Conservation (phyloP, 2,888 invertebrate genomes). For the Morpho deidamia region DNA sequence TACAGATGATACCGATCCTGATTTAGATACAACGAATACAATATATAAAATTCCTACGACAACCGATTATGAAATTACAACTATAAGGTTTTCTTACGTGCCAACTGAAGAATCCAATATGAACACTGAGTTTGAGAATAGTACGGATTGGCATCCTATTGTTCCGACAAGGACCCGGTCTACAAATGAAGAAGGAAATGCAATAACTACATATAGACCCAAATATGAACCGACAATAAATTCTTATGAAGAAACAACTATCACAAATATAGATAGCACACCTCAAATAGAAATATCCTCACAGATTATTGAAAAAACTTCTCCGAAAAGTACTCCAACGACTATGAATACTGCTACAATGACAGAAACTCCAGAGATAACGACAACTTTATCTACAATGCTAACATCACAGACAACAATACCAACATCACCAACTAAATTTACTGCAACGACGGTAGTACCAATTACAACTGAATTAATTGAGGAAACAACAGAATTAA, state of each 20-base stretch:
- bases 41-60: constrained; percentile 37
- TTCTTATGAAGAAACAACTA: constrained; percentile 45
- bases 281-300: constrained; percentile 51
- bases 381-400: constrained; percentile 22
- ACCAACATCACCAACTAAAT: constrained; percentile 7
- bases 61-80: constrained; percentile 63
- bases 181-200: constrained; percentile 42
- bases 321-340: constrained; percentile 24
- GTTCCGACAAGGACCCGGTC: constrained; percentile 49
- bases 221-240: constrained; percentile 51
- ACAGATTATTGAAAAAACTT: constrained; percentile 41
- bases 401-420: constrained; percentile 1
- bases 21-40: constrained; percentile 43
- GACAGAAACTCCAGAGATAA: constrained; percentile 25
- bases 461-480: constrained; percentile 27
- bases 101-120: constrained; percentile 47
- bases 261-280: constrained; percentile 45
- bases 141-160: constrained; percentile 51
- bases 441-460: constrained; percentile 18
- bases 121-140: constrained; percentile 32
- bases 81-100: constrained; percentile 64
- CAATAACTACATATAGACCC: constrained; percentile 67
- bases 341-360: constrained; percentile 9
- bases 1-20: constrained; percentile 48
- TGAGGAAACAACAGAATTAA: constrained; percentile 21